Conservation (phyloP, 1,140 invertebrate species). For the Trypoxylus dichotomus region DNA sequence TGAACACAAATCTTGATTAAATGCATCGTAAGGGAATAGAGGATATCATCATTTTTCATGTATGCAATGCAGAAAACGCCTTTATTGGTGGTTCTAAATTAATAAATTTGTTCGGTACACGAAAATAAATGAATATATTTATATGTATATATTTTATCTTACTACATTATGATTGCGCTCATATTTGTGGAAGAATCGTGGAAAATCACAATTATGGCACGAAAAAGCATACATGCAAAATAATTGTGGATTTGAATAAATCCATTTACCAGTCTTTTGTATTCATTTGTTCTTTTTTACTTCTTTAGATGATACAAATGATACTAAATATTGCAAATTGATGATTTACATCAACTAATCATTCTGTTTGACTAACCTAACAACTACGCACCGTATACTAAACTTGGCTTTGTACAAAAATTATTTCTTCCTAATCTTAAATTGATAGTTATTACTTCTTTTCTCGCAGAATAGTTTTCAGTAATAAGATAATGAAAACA, state of each 20-base stretch:
- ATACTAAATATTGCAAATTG: slow-evolving; percentile 37
- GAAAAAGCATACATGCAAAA: slow-evolving; percentile 33
- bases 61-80: slow-evolving; percentile 4
- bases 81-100: slow-evolving; percentile 9
- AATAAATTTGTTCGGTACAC: background rate
- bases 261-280: slow-evolving; percentile 39
- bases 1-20: slow-evolving; percentile 14
- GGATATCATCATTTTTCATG: slow-evolving; percentile 31
- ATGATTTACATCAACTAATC: slow-evolving; percentile 42
- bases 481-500: slow-evolving; percentile 23
- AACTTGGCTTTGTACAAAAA: slow-evolving; percentile 46
- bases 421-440: slow-evolving; percentile 26
- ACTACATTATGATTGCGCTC: slow-evolving; percentile 13
- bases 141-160: slow-evolving; percentile 1
- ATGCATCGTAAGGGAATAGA: background rate
- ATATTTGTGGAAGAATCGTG: slow-evolving; percentile 17
- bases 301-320: slow-evolving; percentile 35
- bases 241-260: slow-evolving; percentile 30
- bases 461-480: slow-evolving; percentile 24
- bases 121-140: background rate
- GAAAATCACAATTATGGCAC: slow-evolving; percentile 32
- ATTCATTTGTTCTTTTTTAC: slow-evolving; percentile 20
- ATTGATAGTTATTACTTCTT: slow-evolving; percentile 11
- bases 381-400: slow-evolving; percentile 44
- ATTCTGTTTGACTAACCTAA: slow-evolving; percentile 30